Base-by-base conservation (phyloP, 2,888 invertebrate genomes). In the Diabrotica balteata region DNA sequence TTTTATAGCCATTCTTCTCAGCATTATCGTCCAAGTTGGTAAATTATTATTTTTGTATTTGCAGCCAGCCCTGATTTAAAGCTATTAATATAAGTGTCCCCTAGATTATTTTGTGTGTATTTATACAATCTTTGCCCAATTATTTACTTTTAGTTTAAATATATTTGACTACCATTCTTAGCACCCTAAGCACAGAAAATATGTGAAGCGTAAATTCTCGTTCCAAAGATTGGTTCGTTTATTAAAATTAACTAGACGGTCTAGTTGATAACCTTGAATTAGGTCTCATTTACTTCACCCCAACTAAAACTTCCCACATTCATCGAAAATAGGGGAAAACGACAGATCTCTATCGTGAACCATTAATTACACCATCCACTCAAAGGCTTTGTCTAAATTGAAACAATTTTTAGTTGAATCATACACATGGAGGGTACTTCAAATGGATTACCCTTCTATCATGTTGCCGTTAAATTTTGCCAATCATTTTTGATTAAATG, bases 271-370 rank as follows among this genome's bases (percentile, higher is more conserved):
- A 60, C 51, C 45, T 3, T 46, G 32, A 44, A 47, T 60, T 52
- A 52, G 5, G 42, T 32, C 52, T 47, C 32, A 11, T 42, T 46
- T 53, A 46, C 45, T 46, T 22, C 7, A 53, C 60, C 61, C 53
- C 32, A 45, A 17, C 46, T 10, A n/a, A 46, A 61, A 60, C 9
- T 53, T 53, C 53, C 53, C 61, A 45, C 53, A 53, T n/a, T 61
- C 22, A 61, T 61, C 46, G 45, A 53, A 53, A 61, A 53, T 61
- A 53, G 61, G 61, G 61, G 32, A 42, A 45, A 53, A 53, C 7
- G 22, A 55, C 8, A 52, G 60, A 60, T 61, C 9, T 46, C 32
- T 53, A 61, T 61, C 61, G 45, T 7, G 22, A 53, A n/a, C 43
- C 22, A 61, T 61, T 61, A 61, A 61, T 61, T 61, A 61, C 32